These are phyloP conservation scores for Polia nebulosa DNA, from an alignment of 2,888 invertebrate species.

Conservation along the genomic window DNA sequence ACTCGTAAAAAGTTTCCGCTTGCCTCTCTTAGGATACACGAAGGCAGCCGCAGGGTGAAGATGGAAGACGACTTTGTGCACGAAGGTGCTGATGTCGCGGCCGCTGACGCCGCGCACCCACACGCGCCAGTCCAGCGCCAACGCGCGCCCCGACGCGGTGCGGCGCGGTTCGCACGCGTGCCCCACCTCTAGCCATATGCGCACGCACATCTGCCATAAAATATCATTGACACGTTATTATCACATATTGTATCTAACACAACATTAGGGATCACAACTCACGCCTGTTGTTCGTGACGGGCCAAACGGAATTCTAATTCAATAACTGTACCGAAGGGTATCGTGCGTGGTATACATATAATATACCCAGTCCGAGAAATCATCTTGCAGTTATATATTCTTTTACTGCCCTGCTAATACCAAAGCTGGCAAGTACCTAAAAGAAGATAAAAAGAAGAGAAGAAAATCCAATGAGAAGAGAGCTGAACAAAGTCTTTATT, in stretches of 20 bases:
- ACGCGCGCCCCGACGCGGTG: conserved; percentile 82
- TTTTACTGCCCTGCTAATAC: too few relatives aligned
- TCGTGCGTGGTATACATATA: too few relatives aligned
- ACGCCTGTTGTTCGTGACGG: conserved; percentile 15
- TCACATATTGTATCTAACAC: conserved; percentile 12
- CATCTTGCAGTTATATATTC: too few relatives aligned
- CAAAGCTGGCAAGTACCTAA: too few relatives aligned
- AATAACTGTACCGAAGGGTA: too few relatives aligned
- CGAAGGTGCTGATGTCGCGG: conserved; percentile 85
- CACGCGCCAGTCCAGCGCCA: conserved; percentile 87
- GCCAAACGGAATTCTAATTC: conserved; percentile 5
- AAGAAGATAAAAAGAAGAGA: too few relatives aligned
- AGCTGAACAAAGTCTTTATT: too few relatives aligned
- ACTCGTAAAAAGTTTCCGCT: conserved; percentile 28
- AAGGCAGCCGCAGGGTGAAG: conserved; percentile 85
- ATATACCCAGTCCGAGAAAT: too few relatives aligned
- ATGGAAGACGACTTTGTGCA: conserved; percentile 88
- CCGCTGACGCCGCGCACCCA: conserved; percentile 87
- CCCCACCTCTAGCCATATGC: conserved; percentile 89
- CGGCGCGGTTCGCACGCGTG: conserved; percentile 86
- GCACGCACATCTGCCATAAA: conserved; percentile 85
- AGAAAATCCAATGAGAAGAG: too few relatives aligned
- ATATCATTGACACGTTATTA: conserved; percentile 41
- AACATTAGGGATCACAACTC: conserved; percentile 3
- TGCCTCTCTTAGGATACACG: conserved; percentile 88